Evolutionary conservation across 2,797 vertebrate genomes (phyloP).

Genomic region (Rallus crepitans): DNA sequence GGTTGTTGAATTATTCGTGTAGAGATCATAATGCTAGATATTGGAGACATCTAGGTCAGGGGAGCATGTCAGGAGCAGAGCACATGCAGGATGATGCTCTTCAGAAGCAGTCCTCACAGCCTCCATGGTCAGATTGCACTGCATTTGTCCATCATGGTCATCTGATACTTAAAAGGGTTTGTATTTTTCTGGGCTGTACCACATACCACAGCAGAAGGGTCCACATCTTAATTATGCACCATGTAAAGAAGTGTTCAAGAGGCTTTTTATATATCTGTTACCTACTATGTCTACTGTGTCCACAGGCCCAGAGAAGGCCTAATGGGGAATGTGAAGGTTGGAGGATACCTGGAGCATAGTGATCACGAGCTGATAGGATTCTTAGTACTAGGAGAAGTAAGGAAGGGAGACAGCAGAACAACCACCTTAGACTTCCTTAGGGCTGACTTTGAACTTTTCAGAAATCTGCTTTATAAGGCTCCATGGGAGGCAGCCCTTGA

Average conservation of each 20-base stretch:
- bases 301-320: neutral
- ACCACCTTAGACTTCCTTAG: too few relatives aligned
- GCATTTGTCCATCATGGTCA: neutral
- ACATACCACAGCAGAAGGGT: neutral
- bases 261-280: neutral
- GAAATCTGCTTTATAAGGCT: too few relatives aligned
- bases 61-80: neutral
- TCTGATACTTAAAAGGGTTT: neutral
- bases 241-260: neutral
- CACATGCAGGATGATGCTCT: neutral
- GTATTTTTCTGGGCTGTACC: neutral
- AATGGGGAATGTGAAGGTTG: too few relatives aligned
- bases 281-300: neutral
- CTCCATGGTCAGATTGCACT: neutral
- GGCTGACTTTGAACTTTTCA: too few relatives aligned
- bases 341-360: too few relatives aligned
- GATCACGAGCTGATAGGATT: too few relatives aligned
- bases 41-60: fast-evolving
- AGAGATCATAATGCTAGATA: neutral
- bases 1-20: neutral
- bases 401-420: too few relatives aligned
- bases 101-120: neutral
- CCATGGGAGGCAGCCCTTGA: too few relatives aligned
- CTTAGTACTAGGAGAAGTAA: too few relatives aligned
- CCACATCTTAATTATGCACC: neutral